Conservation (phyloP, 2,797 vertebrate genomes). For the Ctenopoma multispine region DNA sequence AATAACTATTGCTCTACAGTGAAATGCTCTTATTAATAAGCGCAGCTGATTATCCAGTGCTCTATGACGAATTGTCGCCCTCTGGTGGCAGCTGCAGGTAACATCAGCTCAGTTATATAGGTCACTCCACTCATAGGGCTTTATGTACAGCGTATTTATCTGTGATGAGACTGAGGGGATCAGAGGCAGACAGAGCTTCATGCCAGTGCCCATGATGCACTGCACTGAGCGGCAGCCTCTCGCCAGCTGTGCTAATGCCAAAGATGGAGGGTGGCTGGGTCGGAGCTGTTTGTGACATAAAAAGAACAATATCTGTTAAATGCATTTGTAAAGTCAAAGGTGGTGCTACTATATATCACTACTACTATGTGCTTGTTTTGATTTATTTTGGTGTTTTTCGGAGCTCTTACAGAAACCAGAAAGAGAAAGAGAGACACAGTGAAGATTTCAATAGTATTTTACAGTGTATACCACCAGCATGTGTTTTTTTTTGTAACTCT, state of each 20-base stretch:
- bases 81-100: constrained; percentile 29
- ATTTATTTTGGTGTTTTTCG: too few species aligned
- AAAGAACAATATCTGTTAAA: background rate
- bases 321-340: background rate
- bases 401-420: too few species aligned
- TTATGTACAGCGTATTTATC: constrained; percentile 53
- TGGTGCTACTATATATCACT: background rate
- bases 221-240: constrained; percentile 42
- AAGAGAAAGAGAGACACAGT: too few species aligned
- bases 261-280: background rate
- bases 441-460: too few species aligned
- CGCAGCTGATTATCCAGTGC: background rate
- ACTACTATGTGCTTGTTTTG: background rate
- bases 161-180: constrained; percentile 61
- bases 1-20: background rate
- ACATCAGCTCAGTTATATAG: constrained; percentile 57
- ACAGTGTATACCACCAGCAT: too few species aligned
- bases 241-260: constrained; percentile 63
- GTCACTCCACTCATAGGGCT: constrained; percentile 59
- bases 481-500: too few species aligned
- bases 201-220: constrained; percentile 69
- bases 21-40: background rate
- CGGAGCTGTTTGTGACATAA: background rate
- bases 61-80: constrained; percentile 9
- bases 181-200: constrained; percentile 61